These are phyloP conservation scores for Bubo scandiacus DNA, from an alignment of 2,113 vertebrate species.

Conservation along the genomic window DNA sequence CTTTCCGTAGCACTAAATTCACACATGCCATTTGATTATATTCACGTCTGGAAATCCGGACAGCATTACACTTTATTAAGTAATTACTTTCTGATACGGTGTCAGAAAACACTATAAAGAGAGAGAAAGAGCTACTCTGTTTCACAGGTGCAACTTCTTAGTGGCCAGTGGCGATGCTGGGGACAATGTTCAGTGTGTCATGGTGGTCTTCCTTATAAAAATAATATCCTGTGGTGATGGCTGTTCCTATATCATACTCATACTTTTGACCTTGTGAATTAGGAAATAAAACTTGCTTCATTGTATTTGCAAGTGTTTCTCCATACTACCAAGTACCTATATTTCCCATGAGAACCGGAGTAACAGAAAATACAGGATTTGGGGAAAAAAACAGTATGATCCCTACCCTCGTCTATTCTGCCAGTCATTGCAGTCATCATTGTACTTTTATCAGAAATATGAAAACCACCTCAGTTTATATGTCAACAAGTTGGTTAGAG, in stretches of 20 bases:
- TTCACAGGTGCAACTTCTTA: background rate
- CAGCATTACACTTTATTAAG: background rate
- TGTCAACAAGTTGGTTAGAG: background rate
- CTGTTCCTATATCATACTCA: background rate
- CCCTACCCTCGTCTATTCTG: background rate
- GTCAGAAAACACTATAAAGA: background rate
- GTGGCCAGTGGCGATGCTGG: background rate
- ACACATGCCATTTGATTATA: background rate
- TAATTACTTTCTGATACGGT: background rate
- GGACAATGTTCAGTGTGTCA: background rate
- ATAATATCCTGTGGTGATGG: background rate
- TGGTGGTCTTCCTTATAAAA: background rate
- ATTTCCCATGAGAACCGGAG: background rate
- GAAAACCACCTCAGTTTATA: background rate
- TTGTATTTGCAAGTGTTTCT: background rate
- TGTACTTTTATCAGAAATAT: background rate
- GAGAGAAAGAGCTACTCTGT: background rate
- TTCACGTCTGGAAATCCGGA: background rate
- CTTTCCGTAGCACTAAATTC: slow-evolving; percentile 7
- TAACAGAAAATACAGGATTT: background rate
- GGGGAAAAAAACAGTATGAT: background rate
- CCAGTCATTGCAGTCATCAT: background rate
- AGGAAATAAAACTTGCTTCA: background rate
- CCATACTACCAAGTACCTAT: background rate
- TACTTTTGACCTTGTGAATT: background rate